These are phyloP conservation scores for Geococcyx californianus DNA, from an alignment of 2,113 vertebrate species.

Conservation along the genomic window DNA sequence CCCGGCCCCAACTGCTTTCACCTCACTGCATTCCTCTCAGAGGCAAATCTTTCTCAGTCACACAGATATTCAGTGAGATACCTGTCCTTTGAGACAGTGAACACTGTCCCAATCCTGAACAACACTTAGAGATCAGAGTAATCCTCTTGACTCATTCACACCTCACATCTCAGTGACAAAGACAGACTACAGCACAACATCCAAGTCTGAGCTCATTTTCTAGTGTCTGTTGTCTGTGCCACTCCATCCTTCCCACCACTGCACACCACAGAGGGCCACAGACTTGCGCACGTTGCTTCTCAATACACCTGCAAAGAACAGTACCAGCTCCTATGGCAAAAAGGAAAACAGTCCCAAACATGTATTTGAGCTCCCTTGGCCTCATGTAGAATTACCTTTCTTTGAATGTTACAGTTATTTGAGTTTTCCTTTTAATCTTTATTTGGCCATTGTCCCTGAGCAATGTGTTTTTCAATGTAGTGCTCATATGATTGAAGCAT, in stretches of 20 bases:
- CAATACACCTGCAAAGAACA: not conserved
- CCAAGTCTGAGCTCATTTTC: not conserved
- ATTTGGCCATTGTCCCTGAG: not conserved
- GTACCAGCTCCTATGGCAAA: not conserved
- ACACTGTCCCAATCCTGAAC: not conserved
- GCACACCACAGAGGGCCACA: not conserved
- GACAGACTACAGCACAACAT: not conserved
- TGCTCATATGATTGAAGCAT: not conserved
- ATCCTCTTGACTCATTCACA: not conserved
- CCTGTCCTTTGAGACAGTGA: not conserved
- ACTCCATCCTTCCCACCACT: not conserved
- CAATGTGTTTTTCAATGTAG: not conserved
- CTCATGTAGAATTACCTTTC: not conserved
- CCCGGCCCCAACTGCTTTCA: not conserved
- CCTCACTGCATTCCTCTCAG: not conserved
- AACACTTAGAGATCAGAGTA: not conserved
- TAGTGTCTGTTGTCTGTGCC: not conserved
- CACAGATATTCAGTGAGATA: not conserved
- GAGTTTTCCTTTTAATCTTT: not conserved
- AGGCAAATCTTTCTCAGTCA: not conserved
- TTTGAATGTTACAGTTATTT: not conserved
- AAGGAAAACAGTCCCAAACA: not conserved
- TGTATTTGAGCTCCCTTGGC: not conserved
- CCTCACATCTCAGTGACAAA: not conserved
- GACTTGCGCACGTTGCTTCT: not conserved